A percentile compares a stretch with the other conserved stretches of the same genome.
phyloP scores from a whole-genome alignment of 2,113 vertebrate genomes.

The Chauna torquata region DNA sequence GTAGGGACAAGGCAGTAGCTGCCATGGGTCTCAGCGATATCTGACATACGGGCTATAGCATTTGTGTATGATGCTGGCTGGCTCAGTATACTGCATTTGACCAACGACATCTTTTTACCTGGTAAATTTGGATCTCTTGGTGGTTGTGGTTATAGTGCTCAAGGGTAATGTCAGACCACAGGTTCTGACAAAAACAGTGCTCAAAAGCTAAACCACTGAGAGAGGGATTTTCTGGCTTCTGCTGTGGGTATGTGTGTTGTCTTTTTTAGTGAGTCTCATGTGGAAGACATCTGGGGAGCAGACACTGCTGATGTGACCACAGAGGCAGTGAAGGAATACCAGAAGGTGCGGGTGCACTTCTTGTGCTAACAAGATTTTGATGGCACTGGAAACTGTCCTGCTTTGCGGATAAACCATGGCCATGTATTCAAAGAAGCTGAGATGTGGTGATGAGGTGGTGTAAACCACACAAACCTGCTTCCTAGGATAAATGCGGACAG shows the following conservation, averaged over 20 bases:
- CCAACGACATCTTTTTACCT: neutral
- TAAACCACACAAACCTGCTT: neutral
- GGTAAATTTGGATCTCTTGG: neutral
- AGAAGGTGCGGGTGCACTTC: neutral
- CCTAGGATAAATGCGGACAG: neutral
- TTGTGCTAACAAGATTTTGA: neutral
- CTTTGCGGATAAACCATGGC: neutral
- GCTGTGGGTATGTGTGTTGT: neutral
- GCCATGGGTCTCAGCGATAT: neutral
- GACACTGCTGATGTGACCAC: neutral
- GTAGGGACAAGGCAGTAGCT: neutral
- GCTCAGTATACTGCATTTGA: neutral
- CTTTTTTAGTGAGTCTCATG: neutral
- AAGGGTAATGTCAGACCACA: neutral
- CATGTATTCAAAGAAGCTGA: neutral
- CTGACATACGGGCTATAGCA: fast-evolving
- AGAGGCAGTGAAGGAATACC: neutral
- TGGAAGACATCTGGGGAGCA: neutral
- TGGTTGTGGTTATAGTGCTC: neutral
- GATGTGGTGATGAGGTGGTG: neutral
- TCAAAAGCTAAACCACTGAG: neutral
- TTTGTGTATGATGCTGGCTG: neutral
- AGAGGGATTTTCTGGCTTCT: neutral
- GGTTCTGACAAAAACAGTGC: neutral
- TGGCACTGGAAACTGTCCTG: neutral